Conservation (phyloP, 1,140 invertebrate species). For the Plectus sambesii region DNA sequence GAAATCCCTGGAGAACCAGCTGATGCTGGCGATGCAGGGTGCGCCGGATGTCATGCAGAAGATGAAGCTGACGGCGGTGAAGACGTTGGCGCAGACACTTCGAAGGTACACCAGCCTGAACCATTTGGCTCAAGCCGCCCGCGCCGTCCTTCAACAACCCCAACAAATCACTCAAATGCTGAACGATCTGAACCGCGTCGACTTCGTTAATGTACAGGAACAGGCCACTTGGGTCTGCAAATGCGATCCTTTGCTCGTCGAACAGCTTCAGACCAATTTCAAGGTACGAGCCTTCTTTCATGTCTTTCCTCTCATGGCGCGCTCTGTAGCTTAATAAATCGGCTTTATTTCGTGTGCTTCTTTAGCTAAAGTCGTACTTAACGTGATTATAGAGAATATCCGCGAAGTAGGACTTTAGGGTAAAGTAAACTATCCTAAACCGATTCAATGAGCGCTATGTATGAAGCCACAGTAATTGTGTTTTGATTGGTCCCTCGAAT, state of each 20-base stretch:
- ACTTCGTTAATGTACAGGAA: conserved; percentile 46
- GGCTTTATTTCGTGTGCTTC: too few species aligned
- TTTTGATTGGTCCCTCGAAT: too few species aligned
- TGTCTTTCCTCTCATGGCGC: too few species aligned
- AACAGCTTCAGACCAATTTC: conserved; percentile 23
- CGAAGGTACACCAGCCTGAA: conserved; percentile 94
- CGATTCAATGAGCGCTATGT: too few species aligned
- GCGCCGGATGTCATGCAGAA: conserved; percentile 70
- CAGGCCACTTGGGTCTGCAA: conserved; percentile 95
- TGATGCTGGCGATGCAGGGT: conserved; percentile 71
- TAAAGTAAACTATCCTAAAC: too few species aligned
- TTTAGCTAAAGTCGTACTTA: too few species aligned
- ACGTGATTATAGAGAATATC: too few species aligned
- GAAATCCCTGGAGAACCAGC: conserved; percentile 74
- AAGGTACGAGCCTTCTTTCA: too few species aligned
- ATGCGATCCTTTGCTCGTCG: conserved; percentile 67
- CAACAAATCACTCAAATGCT: conserved; percentile 94
- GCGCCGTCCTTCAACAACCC: conserved; percentile 86
- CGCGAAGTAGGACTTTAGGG: too few species aligned
- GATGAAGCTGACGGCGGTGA: conserved; percentile 66
- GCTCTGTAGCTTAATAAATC: too few species aligned
- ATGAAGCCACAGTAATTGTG: too few species aligned
- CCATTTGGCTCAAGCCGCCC: conserved; percentile 86
- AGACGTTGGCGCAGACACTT: conserved; percentile 83
- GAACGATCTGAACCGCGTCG: conserved; percentile 68